A percentile compares a stretch with the other conserved stretches of the same genome.
Evolutionary conservation across 23 tunicate species (phyloP).

Genomic region (Botrylloides violaceus): DNA sequence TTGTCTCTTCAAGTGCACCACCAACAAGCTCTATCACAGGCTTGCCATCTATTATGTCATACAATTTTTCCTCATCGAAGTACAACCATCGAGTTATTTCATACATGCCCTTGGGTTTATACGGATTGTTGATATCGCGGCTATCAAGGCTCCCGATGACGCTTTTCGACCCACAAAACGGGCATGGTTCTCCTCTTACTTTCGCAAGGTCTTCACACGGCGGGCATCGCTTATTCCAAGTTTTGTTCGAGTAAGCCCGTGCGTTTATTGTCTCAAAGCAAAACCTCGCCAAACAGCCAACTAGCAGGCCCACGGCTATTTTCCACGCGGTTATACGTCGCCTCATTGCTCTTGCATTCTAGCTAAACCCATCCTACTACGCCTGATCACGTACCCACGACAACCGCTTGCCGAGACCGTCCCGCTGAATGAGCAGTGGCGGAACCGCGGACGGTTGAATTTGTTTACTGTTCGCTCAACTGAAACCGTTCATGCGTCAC

Average conservation of each 20-base stretch:
- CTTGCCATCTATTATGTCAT: slow-evolving; percentile 86
- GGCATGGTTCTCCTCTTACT: slow-evolving; percentile 21
- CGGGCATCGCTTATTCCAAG: background rate
- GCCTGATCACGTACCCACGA: too few relatives aligned
- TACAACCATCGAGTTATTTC: slow-evolving; percentile 79
- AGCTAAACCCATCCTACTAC: too few relatives aligned
- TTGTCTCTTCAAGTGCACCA: slow-evolving; percentile 40
- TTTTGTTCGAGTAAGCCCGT: background rate
- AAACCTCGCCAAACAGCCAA: background rate
- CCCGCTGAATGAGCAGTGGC: too few relatives aligned
- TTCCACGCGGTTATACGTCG: background rate
- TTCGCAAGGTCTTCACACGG: slow-evolving; percentile 17
- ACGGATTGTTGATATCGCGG: slow-evolving; percentile 3
- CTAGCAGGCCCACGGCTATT: slow-evolving; percentile 7
- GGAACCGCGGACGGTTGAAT: too few relatives aligned
- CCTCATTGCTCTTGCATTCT: too few relatives aligned
- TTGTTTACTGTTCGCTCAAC: too few relatives aligned
- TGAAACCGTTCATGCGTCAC: too few relatives aligned
- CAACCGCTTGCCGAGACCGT: too few relatives aligned
- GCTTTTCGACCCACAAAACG: slow-evolving; percentile 12
- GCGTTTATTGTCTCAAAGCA: background rate
- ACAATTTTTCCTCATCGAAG: slow-evolving; percentile 53
- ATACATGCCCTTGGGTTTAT: slow-evolving; percentile 93
- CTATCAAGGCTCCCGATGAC: background rate
- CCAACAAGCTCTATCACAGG: slow-evolving; percentile 49